Evolutionary conservation across 2,113 vertebrate species (phyloP), one percentile per base, ranked within the genome.

Genomic region (Dasypus novemcinctus): DNA sequence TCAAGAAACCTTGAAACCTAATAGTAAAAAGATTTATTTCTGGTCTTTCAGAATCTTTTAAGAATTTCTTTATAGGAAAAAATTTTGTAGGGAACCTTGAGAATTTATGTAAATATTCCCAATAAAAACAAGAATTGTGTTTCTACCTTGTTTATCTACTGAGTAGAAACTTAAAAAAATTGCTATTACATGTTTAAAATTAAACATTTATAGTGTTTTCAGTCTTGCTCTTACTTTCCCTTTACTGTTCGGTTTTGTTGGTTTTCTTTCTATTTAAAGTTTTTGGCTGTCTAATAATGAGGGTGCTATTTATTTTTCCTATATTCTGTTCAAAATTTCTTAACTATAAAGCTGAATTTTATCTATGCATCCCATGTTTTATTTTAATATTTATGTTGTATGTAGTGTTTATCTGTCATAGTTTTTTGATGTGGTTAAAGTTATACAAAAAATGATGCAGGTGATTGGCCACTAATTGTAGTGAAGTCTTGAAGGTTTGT

Each of bases 21-120:
- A 61, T 91, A 66, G 57, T 83, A 96, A 87, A 33, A 87, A 33
- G 33, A 41, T 92, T 97, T 90, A 41, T 93, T 95, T 91, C 38
- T 95, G 46, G 52, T 86, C 61, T 25, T 78, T 86, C 14, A 90
- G 61, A n/a, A 57, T 86, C 66, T 14, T 72, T 79, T 46, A 92
- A 85, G 38, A 80, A 92, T 85, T 27, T 61, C 33, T 93, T 83
- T 15, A 59, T 41, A 82, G 46, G 17, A 54, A 10, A 90, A 95
- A 93, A 78, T 38, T 68, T 89, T 93, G 15, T 52, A 78, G 57
- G 15, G 46, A 78, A 46, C 61, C 4, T 68, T 83, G 64, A 79
- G 46, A 90, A 13, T 1, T 86, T 93, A 41, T 76, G 29, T 95
- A 69, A 89, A 71, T 90, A 8, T 87, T 95, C 21, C 27, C 68